phyloP scores from a whole-genome alignment of 2,888 invertebrate genomes.

The Plusia festucae region DNA sequence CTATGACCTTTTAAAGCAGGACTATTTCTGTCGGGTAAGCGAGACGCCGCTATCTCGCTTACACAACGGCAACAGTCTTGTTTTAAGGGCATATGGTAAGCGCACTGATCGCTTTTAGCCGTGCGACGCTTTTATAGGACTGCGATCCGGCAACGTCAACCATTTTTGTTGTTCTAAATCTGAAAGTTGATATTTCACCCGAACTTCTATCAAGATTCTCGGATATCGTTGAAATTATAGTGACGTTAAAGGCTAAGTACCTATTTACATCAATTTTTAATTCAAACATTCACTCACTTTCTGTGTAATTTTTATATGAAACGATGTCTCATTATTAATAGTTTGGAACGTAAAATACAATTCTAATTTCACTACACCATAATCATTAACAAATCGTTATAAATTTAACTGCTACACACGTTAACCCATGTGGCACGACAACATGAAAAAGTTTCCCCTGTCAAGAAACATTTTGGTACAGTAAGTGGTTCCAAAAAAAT shows the following conservation, averaged over 20 bases:
- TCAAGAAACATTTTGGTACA: constrained; percentile 36
- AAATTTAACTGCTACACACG: not conserved
- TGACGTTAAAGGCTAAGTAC: too few species aligned
- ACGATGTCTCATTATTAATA: too few species aligned
- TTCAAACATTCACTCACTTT: too few species aligned
- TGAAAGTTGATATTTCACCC: constrained; percentile 28
- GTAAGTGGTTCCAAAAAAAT: constrained; percentile 38
- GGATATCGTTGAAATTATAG: not conserved
- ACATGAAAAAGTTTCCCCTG: constrained; percentile 50
- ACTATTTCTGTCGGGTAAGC: too few species aligned
- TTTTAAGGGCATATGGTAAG: too few species aligned
- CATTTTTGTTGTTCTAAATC: constrained; percentile 26
- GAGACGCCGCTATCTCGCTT: too few species aligned
- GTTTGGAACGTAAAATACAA: too few species aligned
- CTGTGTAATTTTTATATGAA: too few species aligned
- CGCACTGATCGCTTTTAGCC: constrained; percentile 39
- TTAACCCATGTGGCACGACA: constrained; percentile 22
- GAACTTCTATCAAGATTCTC: constrained; percentile 8
- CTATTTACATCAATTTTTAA: too few species aligned
- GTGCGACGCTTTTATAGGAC: constrained; percentile 41
- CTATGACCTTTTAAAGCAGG: too few species aligned
- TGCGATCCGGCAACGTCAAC: constrained; percentile 6
- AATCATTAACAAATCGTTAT: not conserved
- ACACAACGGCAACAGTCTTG: too few species aligned
- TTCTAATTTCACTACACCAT: too few species aligned